These are phyloP conservation scores for Ursus arctos DNA, from an alignment of 2,113 vertebrate species.

Conservation along the genomic window DNA sequence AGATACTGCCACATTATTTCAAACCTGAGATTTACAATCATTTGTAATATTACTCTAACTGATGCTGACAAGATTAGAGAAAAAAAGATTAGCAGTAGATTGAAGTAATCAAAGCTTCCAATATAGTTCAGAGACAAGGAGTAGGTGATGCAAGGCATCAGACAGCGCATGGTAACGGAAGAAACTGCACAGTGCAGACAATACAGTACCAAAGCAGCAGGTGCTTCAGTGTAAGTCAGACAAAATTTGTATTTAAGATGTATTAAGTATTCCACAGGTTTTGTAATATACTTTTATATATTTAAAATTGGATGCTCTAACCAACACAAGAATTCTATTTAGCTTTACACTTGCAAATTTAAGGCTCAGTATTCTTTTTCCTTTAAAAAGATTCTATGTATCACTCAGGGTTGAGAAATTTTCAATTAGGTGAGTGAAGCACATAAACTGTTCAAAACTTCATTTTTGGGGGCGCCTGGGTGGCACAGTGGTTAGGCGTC, in stretches of 20 bases:
- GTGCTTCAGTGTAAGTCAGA: not conserved
- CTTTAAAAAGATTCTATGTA: not conserved
- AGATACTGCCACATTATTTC: not conserved
- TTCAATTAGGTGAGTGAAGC: not conserved
- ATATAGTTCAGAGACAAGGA: not conserved
- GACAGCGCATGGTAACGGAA: not conserved
- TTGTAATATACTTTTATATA: not conserved
- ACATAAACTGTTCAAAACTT: not conserved
- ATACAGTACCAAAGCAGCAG: not conserved
- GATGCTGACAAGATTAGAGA: not conserved
- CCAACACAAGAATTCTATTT: not conserved
- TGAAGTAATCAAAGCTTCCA: not conserved
- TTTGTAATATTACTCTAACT: not conserved
- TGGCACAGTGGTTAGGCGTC: too few species aligned
- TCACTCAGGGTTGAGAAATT: slow-evolving; percentile 3
- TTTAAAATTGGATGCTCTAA: not conserved
- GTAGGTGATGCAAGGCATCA: accelerated
- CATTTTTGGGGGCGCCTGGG: not conserved
- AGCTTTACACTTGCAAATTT: not conserved
- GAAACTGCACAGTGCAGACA: not conserved
- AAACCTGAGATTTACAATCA: not conserved
- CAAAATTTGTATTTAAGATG: not conserved
- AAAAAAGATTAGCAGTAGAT: not conserved
- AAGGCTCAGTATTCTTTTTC: not conserved
- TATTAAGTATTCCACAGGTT: not conserved